A percentile compares a stretch with the other conserved stretches of the same genome.
phyloP scores from a whole-genome alignment of 2,888 invertebrate species.

The Polyommatus icarus region DNA sequence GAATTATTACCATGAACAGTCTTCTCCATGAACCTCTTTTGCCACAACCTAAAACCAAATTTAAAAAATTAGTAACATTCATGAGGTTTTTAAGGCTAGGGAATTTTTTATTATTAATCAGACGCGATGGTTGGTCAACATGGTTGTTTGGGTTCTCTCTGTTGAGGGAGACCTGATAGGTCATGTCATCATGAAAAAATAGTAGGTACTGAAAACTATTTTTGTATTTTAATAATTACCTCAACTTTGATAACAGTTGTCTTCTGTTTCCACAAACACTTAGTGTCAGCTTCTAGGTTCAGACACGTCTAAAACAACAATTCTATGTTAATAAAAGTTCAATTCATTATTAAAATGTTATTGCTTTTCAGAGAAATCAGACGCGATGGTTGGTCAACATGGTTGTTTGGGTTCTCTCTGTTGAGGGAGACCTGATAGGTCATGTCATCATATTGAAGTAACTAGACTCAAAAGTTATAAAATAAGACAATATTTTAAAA shows the following conservation, averaged over 20 bases:
- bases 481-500: no score
- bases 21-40: neutral
- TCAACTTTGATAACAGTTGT: neutral
- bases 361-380: constrained; percentile 36
- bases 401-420: constrained; percentile 71
- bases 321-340: neutral
- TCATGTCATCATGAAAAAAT: constrained; percentile 57
- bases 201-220: no score
- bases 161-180: constrained; percentile 75
- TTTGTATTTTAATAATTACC: neutral
- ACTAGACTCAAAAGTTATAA: neutral
- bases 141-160: constrained; percentile 68
- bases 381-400: constrained; percentile 51
- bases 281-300: neutral
- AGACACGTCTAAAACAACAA: neutral
- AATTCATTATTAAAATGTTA: neutral
- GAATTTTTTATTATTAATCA: neutral
- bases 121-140: constrained; percentile 49
- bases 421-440: constrained; percentile 75
- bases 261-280: neutral
- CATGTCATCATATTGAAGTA: constrained; percentile 58
- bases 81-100: neutral
- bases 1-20: neutral
- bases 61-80: neutral
- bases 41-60: neutral